These are phyloP conservation scores for Neomorphus geoffroyi DNA, from an alignment of 2,797 vertebrate genomes.

Conservation along the genomic window DNA sequence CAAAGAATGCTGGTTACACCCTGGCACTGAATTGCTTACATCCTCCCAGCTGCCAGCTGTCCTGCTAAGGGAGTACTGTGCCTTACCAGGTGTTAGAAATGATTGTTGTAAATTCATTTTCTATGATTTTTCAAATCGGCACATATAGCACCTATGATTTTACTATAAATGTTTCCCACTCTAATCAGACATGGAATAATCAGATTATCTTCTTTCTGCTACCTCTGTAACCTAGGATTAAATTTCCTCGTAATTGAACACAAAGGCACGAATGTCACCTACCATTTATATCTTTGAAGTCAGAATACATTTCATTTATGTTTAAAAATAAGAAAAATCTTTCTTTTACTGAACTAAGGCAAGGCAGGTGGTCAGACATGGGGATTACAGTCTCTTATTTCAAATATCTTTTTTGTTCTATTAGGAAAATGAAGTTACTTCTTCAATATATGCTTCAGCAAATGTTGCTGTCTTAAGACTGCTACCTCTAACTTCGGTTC, in stretches of 20 bases:
- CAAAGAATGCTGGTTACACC: slow-evolving; percentile 6
- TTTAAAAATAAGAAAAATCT: background rate
- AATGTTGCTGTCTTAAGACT: background rate
- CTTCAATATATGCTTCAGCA: background rate
- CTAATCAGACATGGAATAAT: background rate
- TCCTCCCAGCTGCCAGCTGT: slow-evolving; percentile 49
- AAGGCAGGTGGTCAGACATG: background rate
- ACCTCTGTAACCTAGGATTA: background rate
- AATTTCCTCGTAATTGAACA: background rate
- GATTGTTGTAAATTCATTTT: slow-evolving; percentile 19
- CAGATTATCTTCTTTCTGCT: background rate
- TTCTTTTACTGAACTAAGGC: background rate
- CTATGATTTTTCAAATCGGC: background rate
- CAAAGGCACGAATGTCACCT: background rate
- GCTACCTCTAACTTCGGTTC: background rate
- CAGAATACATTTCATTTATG: background rate
- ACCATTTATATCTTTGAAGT: background rate
- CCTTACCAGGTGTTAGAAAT: background rate
- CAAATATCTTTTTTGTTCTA: background rate
- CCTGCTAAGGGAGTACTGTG: background rate
- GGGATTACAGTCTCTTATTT: background rate
- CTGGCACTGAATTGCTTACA: slow-evolving; percentile 6
- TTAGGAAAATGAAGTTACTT: background rate
- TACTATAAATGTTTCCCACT: background rate
- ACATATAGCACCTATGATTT: background rate